A percentile compares a stretch with the other conserved stretches of the same genome.
phyloP scores from a whole-genome alignment of 53 echinoderm and acorn worm genomes.

The Echinarachnius parma region DNA sequence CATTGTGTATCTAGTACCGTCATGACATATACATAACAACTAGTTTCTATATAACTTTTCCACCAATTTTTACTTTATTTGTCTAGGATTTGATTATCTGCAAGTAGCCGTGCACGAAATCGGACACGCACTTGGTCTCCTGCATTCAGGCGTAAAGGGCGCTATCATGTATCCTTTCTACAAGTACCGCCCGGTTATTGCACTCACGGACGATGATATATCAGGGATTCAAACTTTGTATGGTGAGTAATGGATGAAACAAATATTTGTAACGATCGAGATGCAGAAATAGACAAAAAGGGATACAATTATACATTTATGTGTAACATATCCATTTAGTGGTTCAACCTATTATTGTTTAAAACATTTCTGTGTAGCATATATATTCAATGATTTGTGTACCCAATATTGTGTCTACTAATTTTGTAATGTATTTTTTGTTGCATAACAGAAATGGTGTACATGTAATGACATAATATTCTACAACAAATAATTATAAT shows the following conservation, averaged over 20 bases:
- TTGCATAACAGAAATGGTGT: too few relatives aligned
- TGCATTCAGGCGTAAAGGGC: conserved; percentile 33
- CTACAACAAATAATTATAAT: too few relatives aligned
- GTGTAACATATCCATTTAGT: not conserved
- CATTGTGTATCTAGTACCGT: too few relatives aligned
- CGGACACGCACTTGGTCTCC: conserved; percentile 17
- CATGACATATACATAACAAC: too few relatives aligned
- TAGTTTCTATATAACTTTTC: too few relatives aligned
- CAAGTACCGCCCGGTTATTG: not conserved
- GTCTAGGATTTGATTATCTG: conserved; percentile 10
- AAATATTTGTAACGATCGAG: too few relatives aligned
- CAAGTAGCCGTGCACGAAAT: conserved; percentile 28
- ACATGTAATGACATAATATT: too few relatives aligned
- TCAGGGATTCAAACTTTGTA: conserved; percentile 17
- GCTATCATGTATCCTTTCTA: conserved; percentile 34
- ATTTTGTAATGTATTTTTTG: too few relatives aligned
- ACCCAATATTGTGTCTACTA: too few relatives aligned
- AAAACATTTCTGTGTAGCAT: too few relatives aligned
- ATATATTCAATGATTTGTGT: too few relatives aligned
- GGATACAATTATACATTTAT: not conserved
- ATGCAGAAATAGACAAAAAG: not conserved
- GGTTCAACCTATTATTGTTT: too few relatives aligned
- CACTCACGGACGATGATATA: conserved; percentile 18
- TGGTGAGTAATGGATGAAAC: conserved; percentile 9
- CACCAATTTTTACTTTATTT: not conserved